Percentiles rank a stretch among this genome's conserved stretches.
phyloP scores from a whole-genome alignment of 2,888 invertebrate species.

The Coelopa pilipes region DNA sequence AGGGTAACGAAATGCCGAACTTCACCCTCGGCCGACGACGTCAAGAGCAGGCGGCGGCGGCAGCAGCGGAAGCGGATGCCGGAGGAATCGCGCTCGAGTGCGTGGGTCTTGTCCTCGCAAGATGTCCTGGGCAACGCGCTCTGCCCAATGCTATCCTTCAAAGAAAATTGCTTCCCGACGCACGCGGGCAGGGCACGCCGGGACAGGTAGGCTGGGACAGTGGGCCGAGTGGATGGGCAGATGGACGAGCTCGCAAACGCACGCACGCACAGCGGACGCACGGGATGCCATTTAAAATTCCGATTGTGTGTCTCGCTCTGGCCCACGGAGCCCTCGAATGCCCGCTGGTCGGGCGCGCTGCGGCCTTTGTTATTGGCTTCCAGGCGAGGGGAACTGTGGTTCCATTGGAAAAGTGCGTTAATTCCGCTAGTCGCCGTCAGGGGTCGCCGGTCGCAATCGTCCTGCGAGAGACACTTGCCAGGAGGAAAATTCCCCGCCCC shows the following conservation, averaged over 20 bases:
- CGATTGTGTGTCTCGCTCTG: constrained; percentile 15
- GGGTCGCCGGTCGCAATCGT: constrained; percentile 46
- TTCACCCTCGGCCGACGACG: constrained; percentile 39
- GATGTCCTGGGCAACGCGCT: constrained; percentile 10
- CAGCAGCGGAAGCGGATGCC: not conserved
- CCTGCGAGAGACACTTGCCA: constrained; percentile 2
- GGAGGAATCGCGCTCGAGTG: constrained; percentile 24
- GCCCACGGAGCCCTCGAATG: constrained; percentile 32
- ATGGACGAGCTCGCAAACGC: constrained; percentile 12
- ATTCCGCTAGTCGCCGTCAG: constrained; percentile 50
- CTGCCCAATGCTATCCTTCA: constrained; percentile 20
- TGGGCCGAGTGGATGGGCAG: not conserved
- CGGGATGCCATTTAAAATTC: constrained; percentile 3
- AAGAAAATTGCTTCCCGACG: constrained; percentile 32
- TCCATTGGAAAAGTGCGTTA: constrained; percentile 35
- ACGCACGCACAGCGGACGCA: constrained; percentile 32
- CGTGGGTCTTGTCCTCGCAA: constrained; percentile 13
- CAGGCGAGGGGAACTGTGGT: constrained; percentile 19
- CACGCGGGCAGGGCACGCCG: not conserved
- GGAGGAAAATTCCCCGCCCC: not conserved
- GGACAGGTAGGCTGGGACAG: constrained; percentile 10
- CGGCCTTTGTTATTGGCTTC: not conserved
- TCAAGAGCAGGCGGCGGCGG: constrained; percentile 17
- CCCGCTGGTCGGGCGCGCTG: constrained; percentile 45
- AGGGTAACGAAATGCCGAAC: constrained; percentile 38